Base-by-base conservation (phyloP, 2,888 invertebrate genomes). In the Ormyrus pomaceus region DNA sequence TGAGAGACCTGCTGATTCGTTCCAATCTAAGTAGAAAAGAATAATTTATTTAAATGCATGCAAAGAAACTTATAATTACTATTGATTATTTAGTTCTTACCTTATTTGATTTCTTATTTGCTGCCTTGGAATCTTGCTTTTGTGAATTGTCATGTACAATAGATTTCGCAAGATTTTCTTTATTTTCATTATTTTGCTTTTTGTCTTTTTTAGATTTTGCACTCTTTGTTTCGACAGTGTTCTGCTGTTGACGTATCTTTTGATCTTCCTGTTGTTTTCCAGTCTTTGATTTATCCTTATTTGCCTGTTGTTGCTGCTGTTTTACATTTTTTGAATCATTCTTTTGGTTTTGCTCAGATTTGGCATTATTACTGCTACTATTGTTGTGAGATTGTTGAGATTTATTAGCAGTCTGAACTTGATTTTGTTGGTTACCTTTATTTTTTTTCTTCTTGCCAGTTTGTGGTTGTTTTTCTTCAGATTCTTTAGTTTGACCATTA, bases 401-500 rank as follows among this genome's bases (percentile, higher is more conserved):
- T 48, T 83, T 84, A 70, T 80, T 81, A 59, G 53, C 53, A 83
- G 34, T 13, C 19, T 34, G n/a, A 66, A 56, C 59, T 78, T 81
- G 87, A 81, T 78, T 46, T 71, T 88, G 88, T 58, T 90, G 89
- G 13, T 86, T 86, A 62, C 84, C 85, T 71, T 88, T 87, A 50
- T 86, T 85, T 66, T 88, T 89, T 72, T 90, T 90, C 81, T 90
- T 91, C 69, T 88, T 88, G 9, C 85, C 84, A 11, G 71, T 83
- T 58, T 89, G 86, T 0, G 65, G 80, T 13, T 87, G 87, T n/a
- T 86, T 85, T 58, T 86, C 76, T 51, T 79, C 70, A 2, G 86
- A 76, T 53, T 89, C 87, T 56, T 89, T 87, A 0, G 90, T 91
- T 83, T 93, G 93, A 0, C 94, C 94, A 86, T 94, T 94, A 7